Conservation (phyloP, 2,113 vertebrate species). For the Podarcis raffonei region DNA sequence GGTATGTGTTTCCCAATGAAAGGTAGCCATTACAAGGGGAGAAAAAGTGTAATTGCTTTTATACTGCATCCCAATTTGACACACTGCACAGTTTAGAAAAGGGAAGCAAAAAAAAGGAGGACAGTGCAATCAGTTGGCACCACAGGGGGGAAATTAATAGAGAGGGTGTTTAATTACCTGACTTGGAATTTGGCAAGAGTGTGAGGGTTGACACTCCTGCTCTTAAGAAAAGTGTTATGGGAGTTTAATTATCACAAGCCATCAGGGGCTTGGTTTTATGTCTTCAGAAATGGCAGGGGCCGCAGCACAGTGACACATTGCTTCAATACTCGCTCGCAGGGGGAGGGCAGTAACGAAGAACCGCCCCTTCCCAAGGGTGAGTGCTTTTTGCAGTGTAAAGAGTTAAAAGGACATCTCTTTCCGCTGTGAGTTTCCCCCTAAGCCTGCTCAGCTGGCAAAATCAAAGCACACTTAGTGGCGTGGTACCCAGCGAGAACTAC, state of each 20-base stretch:
- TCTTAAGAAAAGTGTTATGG: slow-evolving; percentile 26
- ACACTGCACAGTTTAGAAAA: neutral
- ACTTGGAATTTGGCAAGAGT: slow-evolving; percentile 38
- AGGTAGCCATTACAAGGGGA: neutral
- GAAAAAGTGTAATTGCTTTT: neutral
- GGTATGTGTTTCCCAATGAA: neutral
- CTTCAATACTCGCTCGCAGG: neutral
- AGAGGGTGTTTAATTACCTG: slow-evolving; percentile 46
- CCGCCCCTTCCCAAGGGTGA: slow-evolving; percentile 11
- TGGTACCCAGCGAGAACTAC: slow-evolving; percentile 53
- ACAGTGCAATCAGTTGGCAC: slow-evolving; percentile 30
- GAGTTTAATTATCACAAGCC: slow-evolving; percentile 15
- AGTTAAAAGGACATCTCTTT: slow-evolving; percentile 44
- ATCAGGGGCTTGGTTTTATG: slow-evolving; percentile 24
- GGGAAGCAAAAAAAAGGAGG: slow-evolving; percentile 8
- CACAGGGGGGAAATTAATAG: slow-evolving; percentile 18
- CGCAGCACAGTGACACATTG: slow-evolving; percentile 20
- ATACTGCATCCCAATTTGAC: neutral
- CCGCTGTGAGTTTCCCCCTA: slow-evolving; percentile 39
- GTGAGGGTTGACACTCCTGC: neutral
- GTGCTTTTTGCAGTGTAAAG: slow-evolving; percentile 34
- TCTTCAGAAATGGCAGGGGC: slow-evolving; percentile 13
- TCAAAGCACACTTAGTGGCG: slow-evolving; percentile 38
- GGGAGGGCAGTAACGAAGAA: slow-evolving; percentile 16
- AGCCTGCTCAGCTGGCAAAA: slow-evolving; percentile 43